phyloP scores from a whole-genome alignment of 2,797 vertebrate species.

The Glossophaga mutica region DNA sequence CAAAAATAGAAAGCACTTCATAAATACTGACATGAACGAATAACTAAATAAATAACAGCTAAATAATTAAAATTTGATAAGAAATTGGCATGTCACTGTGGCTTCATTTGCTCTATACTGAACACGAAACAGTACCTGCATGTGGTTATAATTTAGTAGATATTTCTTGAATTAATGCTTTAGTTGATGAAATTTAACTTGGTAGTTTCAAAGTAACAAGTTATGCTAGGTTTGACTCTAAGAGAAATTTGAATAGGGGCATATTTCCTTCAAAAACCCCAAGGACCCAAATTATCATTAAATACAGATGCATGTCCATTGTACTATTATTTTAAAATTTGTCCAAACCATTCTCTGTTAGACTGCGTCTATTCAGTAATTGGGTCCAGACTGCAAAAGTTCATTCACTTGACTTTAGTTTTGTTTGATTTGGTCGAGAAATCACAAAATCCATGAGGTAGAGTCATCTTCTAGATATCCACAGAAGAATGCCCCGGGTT shows the following conservation, averaged over 20 bases:
- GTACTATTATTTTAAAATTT: constrained; percentile 28
- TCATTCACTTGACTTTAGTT: not conserved
- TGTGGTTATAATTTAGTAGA: constrained; percentile 14
- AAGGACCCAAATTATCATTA: constrained; percentile 40
- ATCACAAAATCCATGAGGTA: not conserved
- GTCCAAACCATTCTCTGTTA: constrained; percentile 27
- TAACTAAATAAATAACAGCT: constrained; percentile 29
- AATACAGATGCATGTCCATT: not conserved
- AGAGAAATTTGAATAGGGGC: constrained; percentile 34
- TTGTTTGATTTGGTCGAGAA: not conserved
- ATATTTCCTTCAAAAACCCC: constrained; percentile 16
- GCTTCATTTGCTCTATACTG: not conserved
- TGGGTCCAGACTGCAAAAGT: constrained; percentile 17
- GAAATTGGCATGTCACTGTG: not conserved
- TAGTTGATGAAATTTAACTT: constrained; percentile 55
- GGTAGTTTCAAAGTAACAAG: constrained; percentile 24
- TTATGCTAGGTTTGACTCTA: constrained; percentile 28
- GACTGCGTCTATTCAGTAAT: not conserved
- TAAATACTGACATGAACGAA: not conserved
- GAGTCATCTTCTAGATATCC: not conserved
- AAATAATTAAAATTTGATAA: constrained; percentile 43
- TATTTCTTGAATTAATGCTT: constrained; percentile 45
- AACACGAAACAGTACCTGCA: not conserved
- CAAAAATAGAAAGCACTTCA: not conserved
- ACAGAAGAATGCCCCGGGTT: not conserved